A percentile compares a stretch with the other conserved stretches of the same genome.
phyloP scores from a whole-genome alignment of 1,140 invertebrate genomes.

The Zaprionus nigranus region DNA sequence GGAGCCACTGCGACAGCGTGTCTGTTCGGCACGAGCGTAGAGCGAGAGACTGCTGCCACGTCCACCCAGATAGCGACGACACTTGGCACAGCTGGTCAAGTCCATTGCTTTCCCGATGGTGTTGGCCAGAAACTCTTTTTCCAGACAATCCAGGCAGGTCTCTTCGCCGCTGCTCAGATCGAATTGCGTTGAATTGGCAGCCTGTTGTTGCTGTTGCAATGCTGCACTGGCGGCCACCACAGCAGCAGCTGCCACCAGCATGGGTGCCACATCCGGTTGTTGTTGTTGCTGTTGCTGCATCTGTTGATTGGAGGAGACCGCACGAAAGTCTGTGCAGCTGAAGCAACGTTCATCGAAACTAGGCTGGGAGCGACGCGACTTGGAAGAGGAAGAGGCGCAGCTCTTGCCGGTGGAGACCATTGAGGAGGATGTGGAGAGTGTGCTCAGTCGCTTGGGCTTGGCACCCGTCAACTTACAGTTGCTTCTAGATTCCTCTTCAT shows the following conservation, averaged over 20 bases:
- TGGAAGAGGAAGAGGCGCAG: slow-evolving; percentile 60
- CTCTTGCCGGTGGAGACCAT: slow-evolving; percentile 68
- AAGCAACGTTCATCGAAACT: slow-evolving; percentile 79
- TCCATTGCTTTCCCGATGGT: slow-evolving; percentile 79
- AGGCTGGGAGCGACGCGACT: slow-evolving; percentile 67
- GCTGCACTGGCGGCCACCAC: slow-evolving; percentile 48
- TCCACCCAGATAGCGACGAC: slow-evolving; percentile 51
- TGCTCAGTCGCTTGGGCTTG: slow-evolving; percentile 72
- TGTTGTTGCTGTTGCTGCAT: slow-evolving; percentile 21
- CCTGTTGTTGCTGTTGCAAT: slow-evolving; percentile 30
- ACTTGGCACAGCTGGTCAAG: slow-evolving; percentile 64
- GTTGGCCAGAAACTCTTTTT: slow-evolving; percentile 80
- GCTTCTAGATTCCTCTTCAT: slow-evolving; percentile 16
- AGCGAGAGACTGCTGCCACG: slow-evolving; percentile 68
- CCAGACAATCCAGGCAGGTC: slow-evolving; percentile 79
- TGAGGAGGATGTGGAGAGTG: slow-evolving; percentile 68
- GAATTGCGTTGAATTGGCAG: slow-evolving; percentile 58
- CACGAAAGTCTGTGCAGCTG: slow-evolving; percentile 76
- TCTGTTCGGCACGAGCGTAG: slow-evolving; percentile 57
- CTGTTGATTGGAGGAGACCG: slow-evolving; percentile 22
- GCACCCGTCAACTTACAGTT: slow-evolving; percentile 76
- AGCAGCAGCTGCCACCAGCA: slow-evolving; percentile 63
- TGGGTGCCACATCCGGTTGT: slow-evolving; percentile 48
- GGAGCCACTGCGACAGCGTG: slow-evolving; percentile 72
- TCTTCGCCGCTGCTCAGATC: slow-evolving; percentile 66